Evolutionary conservation across 2,797 vertebrate genomes (phyloP).

Genomic region (Molothrus aeneus): DNA sequence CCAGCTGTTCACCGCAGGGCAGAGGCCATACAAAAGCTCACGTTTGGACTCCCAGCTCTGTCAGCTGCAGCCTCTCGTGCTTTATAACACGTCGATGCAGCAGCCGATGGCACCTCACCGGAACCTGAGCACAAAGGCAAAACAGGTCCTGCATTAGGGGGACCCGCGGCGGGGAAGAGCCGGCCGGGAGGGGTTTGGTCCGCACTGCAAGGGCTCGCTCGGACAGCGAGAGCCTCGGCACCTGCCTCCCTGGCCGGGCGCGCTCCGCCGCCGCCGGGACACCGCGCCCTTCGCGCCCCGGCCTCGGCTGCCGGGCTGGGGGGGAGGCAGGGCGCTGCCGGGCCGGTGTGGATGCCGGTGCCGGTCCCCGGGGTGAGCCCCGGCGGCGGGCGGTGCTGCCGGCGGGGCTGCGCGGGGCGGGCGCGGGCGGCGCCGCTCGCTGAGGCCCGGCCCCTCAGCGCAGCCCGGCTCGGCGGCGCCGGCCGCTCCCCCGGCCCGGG

Average conservation of each 20-base stretch:
- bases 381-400: not conserved
- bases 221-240: not conserved
- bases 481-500: not conserved
- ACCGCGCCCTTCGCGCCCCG: not conserved
- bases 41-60: too few species aligned
- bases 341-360: not conserved
- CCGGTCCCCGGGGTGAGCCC: too few species aligned
- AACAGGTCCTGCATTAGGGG: accelerated
- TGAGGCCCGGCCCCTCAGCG: not conserved
- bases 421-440: not conserved
- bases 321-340: not conserved
- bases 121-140: accelerated
- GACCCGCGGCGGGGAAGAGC: accelerated
- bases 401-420: not conserved
- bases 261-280: not conserved
- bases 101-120: accelerated
- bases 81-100: accelerated
- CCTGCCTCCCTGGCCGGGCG: not conserved
- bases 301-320: not conserved
- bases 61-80: not conserved
- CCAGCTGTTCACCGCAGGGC: accelerated
- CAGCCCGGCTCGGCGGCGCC: not conserved
- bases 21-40: not conserved
- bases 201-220: too few species aligned
- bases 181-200: accelerated